phyloP scores from a whole-genome alignment of 2,113 vertebrate genomes.

The Myrmecobius fasciatus region DNA sequence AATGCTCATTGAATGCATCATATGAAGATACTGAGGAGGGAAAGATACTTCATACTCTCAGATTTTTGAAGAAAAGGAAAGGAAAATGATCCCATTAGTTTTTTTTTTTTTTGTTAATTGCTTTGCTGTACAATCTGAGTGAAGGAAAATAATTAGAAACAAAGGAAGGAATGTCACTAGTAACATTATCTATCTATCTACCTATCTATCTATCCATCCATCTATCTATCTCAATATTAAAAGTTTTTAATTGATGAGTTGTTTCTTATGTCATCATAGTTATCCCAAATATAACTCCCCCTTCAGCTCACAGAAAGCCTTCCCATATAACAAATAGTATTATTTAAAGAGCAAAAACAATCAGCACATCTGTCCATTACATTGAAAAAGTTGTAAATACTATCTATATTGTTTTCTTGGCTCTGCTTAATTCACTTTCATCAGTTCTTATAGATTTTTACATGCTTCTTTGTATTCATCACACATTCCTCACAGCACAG shows the following conservation, averaged over 20 bases:
- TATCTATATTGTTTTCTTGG: background rate
- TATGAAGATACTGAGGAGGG: slow-evolving; percentile 45
- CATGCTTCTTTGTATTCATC: background rate
- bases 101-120: slow-evolving; percentile 34
- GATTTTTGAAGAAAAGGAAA: slow-evolving; percentile 54
- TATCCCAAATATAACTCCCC: background rate
- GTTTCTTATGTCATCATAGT: background rate
- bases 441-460: background rate
- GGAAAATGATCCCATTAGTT: slow-evolving; percentile 36
- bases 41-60: slow-evolving; percentile 4
- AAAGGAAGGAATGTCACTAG: slow-evolving; percentile 22
- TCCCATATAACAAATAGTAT: background rate
- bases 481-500: background rate
- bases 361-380: background rate
- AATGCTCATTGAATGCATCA: slow-evolving; percentile 31
- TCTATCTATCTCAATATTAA: background rate
- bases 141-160: background rate
- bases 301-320: background rate
- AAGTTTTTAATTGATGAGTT: background rate
- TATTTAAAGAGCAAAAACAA: background rate
- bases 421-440: background rate
- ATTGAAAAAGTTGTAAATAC: background rate
- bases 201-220: too few species aligned
- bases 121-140: slow-evolving; percentile 35
- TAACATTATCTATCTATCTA: background rate